Conservation (phyloP, 1,140 invertebrate species). For the Anastatus disparis region DNA sequence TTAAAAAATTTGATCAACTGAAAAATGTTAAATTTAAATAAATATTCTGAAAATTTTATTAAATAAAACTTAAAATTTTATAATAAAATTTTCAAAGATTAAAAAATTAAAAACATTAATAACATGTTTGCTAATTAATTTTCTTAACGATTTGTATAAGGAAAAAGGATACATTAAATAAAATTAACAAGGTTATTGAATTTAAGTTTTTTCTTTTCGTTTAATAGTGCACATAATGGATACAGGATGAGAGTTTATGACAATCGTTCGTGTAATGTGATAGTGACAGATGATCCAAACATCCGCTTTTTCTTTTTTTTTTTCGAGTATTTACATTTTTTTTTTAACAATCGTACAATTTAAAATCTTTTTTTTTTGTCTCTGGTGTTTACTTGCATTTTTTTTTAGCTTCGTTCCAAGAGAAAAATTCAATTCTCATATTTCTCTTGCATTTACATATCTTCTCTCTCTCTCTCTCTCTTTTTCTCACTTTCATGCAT, state of each 20-base stretch:
- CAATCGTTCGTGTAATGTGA: constrained; percentile 38
- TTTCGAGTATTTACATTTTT: constrained; percentile 29
- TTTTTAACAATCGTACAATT: constrained; percentile 26
- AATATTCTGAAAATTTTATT: too few species aligned
- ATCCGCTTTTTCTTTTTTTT: neutral
- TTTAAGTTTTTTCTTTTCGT: neutral
- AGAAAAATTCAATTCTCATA: neutral
- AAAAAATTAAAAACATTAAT: too few species aligned
- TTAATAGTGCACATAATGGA: constrained; percentile 39
- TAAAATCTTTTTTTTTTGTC: constrained; percentile 2
- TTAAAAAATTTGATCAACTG: too few species aligned
- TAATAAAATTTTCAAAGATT: too few species aligned
- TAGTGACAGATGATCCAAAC: constrained; percentile 46
- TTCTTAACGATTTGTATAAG: too few species aligned
- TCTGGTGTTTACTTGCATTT: neutral
- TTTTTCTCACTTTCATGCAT: neutral
- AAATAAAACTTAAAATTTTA: too few species aligned
- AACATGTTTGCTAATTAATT: too few species aligned
- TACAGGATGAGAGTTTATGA: constrained; percentile 45
- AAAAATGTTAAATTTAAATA: too few species aligned
- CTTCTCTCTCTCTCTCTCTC: too few species aligned
- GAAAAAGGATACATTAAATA: neutral
- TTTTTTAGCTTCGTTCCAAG: neutral
- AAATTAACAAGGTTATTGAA: too few species aligned
- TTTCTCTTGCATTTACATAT: too few species aligned